Percentiles rank a stretch among this genome's conserved stretches.
Conservation (phyloP, 2,113 vertebrate genomes). For the Ancistrus triradiatus region DNA sequence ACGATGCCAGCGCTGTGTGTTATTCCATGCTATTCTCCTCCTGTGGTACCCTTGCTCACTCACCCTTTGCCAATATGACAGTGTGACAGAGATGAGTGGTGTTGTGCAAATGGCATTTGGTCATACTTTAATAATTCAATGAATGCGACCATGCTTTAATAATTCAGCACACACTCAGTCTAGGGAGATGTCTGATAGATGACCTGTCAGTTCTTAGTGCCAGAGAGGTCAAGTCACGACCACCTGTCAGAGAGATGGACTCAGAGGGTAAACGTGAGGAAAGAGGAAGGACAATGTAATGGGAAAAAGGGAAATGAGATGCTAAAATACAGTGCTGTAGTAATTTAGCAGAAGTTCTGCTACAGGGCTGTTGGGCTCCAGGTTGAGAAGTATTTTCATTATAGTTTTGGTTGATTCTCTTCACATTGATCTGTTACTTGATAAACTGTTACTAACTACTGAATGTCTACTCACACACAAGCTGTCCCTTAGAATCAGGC, state of each 20-base stretch:
- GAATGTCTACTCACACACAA: no score
- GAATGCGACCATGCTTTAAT: conserved; percentile 28
- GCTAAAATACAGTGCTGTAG: not conserved
- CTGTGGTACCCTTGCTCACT: not conserved
- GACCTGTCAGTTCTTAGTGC: conserved; percentile 3
- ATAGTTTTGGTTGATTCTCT: not conserved
- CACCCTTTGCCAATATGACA: conserved; percentile 1
- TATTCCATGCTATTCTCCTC: not conserved
- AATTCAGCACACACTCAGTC: conserved; percentile 20
- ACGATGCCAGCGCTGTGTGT: no score
- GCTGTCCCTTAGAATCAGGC: no score
- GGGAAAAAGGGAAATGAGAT: not conserved
- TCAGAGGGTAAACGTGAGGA: not conserved
- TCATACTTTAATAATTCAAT: conserved; percentile 36
- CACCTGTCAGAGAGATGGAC: not conserved
- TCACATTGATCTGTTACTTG: no score
- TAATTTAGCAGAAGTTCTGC: not conserved
- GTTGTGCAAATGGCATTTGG: not conserved
- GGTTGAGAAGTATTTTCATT: no score
- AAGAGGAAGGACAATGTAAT: not conserved
- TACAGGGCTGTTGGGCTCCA: not conserved
- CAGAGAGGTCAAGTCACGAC: conserved; percentile 27
- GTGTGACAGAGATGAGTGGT: conserved; percentile 16
- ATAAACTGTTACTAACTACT: no score
- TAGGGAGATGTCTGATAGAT: no score